These are phyloP conservation scores for Nixonia krombeini DNA, from an alignment of 1,140 invertebrate genomes.

Conservation along the genomic window DNA sequence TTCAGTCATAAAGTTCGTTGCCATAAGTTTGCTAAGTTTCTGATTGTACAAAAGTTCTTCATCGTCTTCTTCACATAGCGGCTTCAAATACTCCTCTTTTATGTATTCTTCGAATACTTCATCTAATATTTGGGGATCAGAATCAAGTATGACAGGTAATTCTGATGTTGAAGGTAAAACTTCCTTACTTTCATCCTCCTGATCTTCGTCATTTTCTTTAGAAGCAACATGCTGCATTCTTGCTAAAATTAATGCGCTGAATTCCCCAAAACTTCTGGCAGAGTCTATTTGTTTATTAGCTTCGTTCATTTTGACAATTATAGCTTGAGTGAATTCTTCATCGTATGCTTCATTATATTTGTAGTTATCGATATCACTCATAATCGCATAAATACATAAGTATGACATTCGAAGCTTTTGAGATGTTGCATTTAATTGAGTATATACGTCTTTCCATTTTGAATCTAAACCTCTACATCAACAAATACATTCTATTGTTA, in stretches of 20 bases:
- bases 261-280: conserved; percentile 60
- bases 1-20: conserved; percentile 65
- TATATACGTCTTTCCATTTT: conserved; percentile 62
- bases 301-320: conserved; percentile 52
- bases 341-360: conserved; percentile 29
- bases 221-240: conserved; percentile 28
- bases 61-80: conserved; percentile 53
- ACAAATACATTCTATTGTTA: too few relatives aligned
- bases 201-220: conserved; percentile 7
- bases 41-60: conserved; percentile 37
- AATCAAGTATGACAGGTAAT: conserved; percentile 44
- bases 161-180: conserved; percentile 6
- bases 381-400: conserved; percentile 48
- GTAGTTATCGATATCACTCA: conserved; percentile 55
- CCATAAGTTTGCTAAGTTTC: conserved; percentile 58
- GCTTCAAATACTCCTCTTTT: conserved; percentile 62
- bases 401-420: conserved; percentile 60
- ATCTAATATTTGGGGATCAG: conserved; percentile 61
- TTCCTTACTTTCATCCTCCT: conserved; percentile 3
- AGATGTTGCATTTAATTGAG: conserved; percentile 61
- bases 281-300: conserved; percentile 56
- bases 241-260: conserved; percentile 55
- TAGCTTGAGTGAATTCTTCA: conserved; percentile 26
- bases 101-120: conserved; percentile 70
- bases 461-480: conserved; percentile 41